phyloP scores from a whole-genome alignment of 2,797 vertebrate species.

The Serranus cabrilla region DNA sequence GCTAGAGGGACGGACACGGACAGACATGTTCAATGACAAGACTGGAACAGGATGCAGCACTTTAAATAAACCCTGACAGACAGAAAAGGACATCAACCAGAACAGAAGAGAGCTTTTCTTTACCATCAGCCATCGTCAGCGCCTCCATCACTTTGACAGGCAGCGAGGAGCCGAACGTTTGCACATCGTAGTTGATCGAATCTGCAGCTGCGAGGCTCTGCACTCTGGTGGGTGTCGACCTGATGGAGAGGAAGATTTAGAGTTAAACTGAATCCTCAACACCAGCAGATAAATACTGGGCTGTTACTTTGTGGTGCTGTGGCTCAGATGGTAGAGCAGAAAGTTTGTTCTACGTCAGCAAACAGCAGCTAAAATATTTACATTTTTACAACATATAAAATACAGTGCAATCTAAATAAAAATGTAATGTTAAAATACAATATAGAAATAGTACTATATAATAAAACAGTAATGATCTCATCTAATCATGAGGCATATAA shows the following conservation, averaged over 20 bases:
- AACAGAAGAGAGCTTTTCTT: neutral
- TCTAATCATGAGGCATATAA: too few relatives aligned
- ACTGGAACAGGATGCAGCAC: neutral
- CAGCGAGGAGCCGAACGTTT: constrained; percentile 93
- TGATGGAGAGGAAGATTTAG: constrained; percentile 44
- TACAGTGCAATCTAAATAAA: too few relatives aligned
- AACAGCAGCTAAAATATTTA: too few relatives aligned
- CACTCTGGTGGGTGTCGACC: constrained; percentile 90
- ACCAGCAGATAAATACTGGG: too few relatives aligned
- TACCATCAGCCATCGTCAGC: constrained; percentile 90
- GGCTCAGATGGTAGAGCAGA: too few relatives aligned
- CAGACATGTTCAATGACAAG: neutral
- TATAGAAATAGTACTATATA: too few relatives aligned
- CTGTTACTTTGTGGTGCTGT: too few relatives aligned
- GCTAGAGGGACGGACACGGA: constrained; percentile 67
- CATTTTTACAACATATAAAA: too few relatives aligned
- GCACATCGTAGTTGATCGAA: constrained; percentile 91
- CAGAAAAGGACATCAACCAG: neutral
- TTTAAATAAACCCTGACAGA: neutral
- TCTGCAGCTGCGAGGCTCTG: constrained; percentile 88
- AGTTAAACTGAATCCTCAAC: too few relatives aligned
- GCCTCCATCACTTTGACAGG: constrained; percentile 98
- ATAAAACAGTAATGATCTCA: too few relatives aligned
- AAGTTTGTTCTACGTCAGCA: too few relatives aligned
- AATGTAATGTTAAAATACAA: too few relatives aligned